These are phyloP conservation scores for Zootoca vivipara DNA, from an alignment of 2,113 vertebrate genomes.

Conservation along the genomic window DNA sequence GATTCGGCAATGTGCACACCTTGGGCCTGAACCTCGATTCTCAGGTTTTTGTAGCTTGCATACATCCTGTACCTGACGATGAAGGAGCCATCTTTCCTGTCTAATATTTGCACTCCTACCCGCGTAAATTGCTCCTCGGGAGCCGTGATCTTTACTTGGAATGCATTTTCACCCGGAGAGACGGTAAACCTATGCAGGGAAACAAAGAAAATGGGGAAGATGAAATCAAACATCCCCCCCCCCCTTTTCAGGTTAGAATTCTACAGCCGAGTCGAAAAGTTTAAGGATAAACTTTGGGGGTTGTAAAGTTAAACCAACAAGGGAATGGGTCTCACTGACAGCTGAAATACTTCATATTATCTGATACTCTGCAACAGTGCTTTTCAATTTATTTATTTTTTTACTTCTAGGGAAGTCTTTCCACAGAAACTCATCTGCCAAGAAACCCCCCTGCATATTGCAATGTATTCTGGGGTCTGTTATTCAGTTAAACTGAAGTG, in stretches of 20 bases:
- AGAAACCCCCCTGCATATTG: not conserved
- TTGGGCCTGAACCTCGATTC: constrained; percentile 82
- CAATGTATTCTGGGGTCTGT: not conserved
- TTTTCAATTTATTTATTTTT: not conserved
- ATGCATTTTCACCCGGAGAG: constrained; percentile 90
- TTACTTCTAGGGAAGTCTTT: not conserved
- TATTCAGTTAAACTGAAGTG: not conserved
- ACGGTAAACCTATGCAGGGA: constrained; percentile 81
- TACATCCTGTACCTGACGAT: constrained; percentile 97
- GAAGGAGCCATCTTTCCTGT: constrained; percentile 94
- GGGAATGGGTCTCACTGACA: not conserved
- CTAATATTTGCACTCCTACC: constrained; percentile 92
- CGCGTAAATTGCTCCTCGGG: constrained; percentile 88
- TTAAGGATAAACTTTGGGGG: not conserved
- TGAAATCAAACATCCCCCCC: not conserved
- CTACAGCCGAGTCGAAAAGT: not conserved
- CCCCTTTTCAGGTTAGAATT: not conserved
- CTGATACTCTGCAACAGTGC: too few relatives aligned
- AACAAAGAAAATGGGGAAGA: constrained; percentile 24
- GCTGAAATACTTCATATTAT: not conserved
- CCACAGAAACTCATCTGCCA: not conserved
- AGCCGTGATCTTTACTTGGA: constrained; percentile 89
- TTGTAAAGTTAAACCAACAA: not conserved
- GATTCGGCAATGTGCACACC: constrained; percentile 85
- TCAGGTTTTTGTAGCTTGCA: constrained; percentile 89